phyloP scores from a whole-genome alignment of 1,140 invertebrate genomes.

The Nebria ingens region DNA sequence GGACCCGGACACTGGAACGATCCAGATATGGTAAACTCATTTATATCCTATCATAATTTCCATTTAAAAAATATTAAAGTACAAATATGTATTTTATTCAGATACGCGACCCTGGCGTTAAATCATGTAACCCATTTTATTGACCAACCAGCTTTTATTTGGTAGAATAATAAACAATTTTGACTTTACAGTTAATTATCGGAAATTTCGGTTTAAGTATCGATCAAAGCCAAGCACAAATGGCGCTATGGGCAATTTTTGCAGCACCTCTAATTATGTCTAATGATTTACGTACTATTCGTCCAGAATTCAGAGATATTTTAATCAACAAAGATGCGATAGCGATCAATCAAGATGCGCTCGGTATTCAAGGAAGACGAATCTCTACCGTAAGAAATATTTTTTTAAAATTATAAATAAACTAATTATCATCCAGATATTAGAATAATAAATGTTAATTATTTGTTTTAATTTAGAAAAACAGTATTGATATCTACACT shows the following conservation, averaged over 20 bases:
- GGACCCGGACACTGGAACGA: conserved; percentile 88
- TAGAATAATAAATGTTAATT: neutral
- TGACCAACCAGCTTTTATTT: neutral
- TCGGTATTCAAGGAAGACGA: conserved; percentile 56
- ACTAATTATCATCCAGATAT: neutral
- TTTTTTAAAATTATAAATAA: neutral
- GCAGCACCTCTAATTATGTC: conserved; percentile 85
- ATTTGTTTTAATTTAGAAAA: neutral
- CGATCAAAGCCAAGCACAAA: conserved; percentile 75
- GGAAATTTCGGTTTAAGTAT: conserved; percentile 79
- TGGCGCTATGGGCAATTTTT: conserved; percentile 84
- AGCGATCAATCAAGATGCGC: conserved; percentile 72
- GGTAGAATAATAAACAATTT: neutral
- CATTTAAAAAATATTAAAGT: no score
- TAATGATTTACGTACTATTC: conserved; percentile 64
- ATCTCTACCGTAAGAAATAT: conserved; percentile 32
- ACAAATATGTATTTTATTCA: no score
- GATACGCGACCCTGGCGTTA: neutral
- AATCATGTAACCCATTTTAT: neutral
- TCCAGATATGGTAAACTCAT: conserved; percentile 85
- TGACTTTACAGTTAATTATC: conserved; percentile 52
- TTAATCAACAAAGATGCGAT: conserved; percentile 67
- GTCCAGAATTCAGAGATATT: conserved; percentile 61
- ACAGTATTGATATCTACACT: conserved; percentile 35
- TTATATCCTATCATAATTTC: no score